These are phyloP conservation scores for Chelon labrosus DNA, from an alignment of 2,797 vertebrate species.

Conservation along the genomic window DNA sequence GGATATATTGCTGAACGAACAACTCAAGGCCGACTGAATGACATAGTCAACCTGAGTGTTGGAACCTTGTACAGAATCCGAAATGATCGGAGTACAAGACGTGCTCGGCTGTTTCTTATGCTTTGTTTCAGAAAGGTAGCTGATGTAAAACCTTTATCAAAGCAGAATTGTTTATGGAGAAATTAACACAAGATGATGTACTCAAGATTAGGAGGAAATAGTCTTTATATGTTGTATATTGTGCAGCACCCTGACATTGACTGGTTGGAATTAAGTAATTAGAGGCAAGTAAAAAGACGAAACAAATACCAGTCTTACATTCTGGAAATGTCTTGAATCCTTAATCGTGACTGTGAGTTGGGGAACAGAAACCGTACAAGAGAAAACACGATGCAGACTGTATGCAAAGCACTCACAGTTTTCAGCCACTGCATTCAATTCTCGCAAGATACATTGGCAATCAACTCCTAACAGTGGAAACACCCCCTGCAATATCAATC, in stretches of 20 bases:
- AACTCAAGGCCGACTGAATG: neutral
- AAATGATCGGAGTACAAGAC: neutral
- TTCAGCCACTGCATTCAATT: conserved; percentile 54
- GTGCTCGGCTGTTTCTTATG: too few species aligned
- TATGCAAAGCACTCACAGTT: conserved; percentile 67
- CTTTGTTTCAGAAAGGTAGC: too few species aligned
- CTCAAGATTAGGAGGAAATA: neutral
- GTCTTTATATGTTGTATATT: neutral
- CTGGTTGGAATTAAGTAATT: conserved; percentile 14
- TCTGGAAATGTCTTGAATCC: conserved; percentile 25
- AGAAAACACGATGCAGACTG: conserved; percentile 29
- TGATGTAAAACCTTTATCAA: neutral
- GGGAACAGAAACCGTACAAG: conserved; percentile 1
- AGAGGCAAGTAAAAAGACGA: neutral
- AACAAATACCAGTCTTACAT: neutral
- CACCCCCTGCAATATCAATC: conserved; percentile 69
- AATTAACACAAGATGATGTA: neutral
- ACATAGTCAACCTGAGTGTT: neutral
- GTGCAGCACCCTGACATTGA: neutral
- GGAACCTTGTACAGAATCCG: conserved; percentile 16
- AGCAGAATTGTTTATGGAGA: neutral
- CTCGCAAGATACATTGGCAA: conserved; percentile 68
- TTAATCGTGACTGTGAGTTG: neutral
- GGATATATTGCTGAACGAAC: conserved; percentile 23
- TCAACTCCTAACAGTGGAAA: conserved; percentile 56